A percentile compares a stretch with the other conserved stretches of the same genome.
Evolutionary conservation across 2,113 vertebrate genomes (phyloP).

Genomic region (Pedionomus torquatus): DNA sequence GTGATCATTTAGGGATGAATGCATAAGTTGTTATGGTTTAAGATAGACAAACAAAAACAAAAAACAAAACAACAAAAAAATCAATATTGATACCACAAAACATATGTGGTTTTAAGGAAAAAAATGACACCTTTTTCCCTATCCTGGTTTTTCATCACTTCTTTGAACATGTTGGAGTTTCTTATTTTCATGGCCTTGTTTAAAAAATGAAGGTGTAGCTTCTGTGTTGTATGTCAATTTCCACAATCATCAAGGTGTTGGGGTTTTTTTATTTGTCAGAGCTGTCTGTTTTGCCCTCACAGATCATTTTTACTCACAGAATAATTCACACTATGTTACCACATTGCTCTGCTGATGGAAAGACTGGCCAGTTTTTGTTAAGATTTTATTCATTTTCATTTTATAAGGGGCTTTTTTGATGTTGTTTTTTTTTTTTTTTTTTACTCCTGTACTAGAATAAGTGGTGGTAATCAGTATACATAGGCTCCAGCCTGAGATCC

Average conservation of each 20-base stretch:
- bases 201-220: not conserved
- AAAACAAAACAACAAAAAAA: not conserved
- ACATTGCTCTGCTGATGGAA: not conserved
- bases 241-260: not conserved
- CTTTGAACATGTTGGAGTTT: not conserved
- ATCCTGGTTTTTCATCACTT: not conserved
- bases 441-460: not conserved
- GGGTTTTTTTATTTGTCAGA: not conserved
- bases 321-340: not conserved
- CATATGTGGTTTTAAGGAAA: not conserved
- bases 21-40: not conserved
- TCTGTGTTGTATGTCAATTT: accelerated
- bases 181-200: not conserved
- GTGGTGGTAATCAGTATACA: not conserved
- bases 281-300: not conserved
- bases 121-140: not conserved
- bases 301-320: not conserved
- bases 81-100: not conserved
- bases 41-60: not conserved
- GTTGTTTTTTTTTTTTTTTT: not conserved
- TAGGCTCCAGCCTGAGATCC: not conserved
- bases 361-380: not conserved
- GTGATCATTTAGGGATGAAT: not conserved
- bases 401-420: not conserved
- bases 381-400: not conserved